phyloP scores from a whole-genome alignment of 37 sponge, comb jelly and placozoan genomes.

The Geodia barretti region DNA sequence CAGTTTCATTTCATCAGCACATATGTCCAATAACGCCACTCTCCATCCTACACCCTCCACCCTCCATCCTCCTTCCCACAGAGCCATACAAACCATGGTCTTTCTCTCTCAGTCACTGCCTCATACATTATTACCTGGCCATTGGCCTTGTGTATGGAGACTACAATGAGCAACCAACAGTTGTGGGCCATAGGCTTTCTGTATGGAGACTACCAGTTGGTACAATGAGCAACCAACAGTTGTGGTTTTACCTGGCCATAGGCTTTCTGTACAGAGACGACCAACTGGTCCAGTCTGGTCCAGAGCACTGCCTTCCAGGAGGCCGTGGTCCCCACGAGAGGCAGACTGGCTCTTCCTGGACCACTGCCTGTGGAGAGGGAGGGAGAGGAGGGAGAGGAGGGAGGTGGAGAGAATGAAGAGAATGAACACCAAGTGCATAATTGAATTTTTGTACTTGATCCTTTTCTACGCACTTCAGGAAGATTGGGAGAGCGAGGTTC shows the following conservation, averaged over 20 bases:
- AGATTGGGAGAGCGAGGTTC: too few relatives aligned
- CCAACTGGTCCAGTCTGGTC: constrained; percentile 86
- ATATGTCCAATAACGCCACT: too few relatives aligned
- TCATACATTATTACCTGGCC: background rate
- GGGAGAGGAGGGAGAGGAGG: constrained; percentile 2
- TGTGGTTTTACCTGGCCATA: constrained; percentile 80
- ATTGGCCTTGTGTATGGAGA: background rate
- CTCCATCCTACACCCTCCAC: too few relatives aligned
- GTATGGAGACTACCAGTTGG: background rate
- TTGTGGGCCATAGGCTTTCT: background rate
- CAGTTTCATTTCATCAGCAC: too few relatives aligned
- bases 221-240: background rate
- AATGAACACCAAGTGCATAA: too few relatives aligned
- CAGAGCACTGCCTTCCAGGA: constrained; percentile 92
- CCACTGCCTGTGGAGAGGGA: constrained; percentile 18
- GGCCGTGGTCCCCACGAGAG: constrained; percentile 62
- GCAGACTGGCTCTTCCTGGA: constrained; percentile 58
- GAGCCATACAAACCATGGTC: too few relatives aligned
- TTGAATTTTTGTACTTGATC: too few relatives aligned
- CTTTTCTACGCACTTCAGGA: too few relatives aligned
- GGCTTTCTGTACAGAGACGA: constrained; percentile 56
- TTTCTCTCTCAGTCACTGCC: too few relatives aligned
- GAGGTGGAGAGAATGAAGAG: too few relatives aligned
- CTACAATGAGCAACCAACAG: background rate
- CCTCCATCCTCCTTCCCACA: too few relatives aligned